These are phyloP conservation scores for Graptemys geographica DNA, from an alignment of 2,797 vertebrate genomes.

Conservation along the genomic window DNA sequence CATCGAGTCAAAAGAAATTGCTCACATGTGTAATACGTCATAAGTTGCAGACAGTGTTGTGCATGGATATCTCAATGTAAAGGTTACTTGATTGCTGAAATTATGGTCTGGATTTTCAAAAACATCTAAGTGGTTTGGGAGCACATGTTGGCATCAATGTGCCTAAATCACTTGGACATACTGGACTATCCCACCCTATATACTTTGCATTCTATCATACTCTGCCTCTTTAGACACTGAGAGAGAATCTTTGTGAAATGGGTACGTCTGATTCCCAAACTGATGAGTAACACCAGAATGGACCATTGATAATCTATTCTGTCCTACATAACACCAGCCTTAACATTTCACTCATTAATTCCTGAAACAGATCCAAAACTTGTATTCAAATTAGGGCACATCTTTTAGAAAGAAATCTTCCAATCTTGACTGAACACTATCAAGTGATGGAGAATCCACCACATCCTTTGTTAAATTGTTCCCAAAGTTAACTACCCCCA, in stretches of 20 bases:
- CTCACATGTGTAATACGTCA: background rate
- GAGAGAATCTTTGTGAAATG: no score
- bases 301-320: background rate
- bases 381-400: background rate
- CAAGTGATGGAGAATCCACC: background rate
- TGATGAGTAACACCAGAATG: background rate
- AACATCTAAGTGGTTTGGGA: background rate
- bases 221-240: background rate
- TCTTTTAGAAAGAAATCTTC: background rate
- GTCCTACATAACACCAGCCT: background rate
- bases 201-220: background rate
- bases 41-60: background rate
- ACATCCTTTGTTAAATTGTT: background rate
- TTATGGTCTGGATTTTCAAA: background rate
- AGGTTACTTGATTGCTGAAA: background rate
- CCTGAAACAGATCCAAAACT: background rate
- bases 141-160: background rate
- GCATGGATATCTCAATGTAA: background rate
- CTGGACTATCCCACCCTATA: background rate
- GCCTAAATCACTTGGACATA: background rate
- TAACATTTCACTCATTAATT: background rate
- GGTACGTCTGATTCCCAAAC: no score
- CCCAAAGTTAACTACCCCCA: background rate
- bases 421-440: fast-evolving
- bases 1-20: background rate